A percentile compares a stretch with the other conserved stretches of the same genome.
Evolutionary conservation across 1,140 invertebrate genomes (phyloP).

Genomic region (Drosophila persimilis): DNA sequence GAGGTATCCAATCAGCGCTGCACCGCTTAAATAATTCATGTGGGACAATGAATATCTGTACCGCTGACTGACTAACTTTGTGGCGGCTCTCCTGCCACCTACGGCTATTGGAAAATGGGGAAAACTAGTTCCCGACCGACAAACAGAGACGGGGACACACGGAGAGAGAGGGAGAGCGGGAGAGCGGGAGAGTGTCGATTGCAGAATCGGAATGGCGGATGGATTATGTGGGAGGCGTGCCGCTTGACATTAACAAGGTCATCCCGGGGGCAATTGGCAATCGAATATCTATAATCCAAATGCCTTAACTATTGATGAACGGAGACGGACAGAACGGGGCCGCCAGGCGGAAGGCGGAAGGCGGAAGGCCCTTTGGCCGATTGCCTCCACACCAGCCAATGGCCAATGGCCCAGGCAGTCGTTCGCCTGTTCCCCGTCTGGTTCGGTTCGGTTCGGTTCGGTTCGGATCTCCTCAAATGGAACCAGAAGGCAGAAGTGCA

Average conservation of each 20-base stretch:
- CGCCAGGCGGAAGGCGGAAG: no score
- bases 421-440: no score
- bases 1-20: slow-evolving; percentile 45
- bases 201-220: no score
- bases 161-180: no score
- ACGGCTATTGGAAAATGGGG: slow-evolving; percentile 1
- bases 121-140: slow-evolving; percentile 1
- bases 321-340: neutral
- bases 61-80: slow-evolving; percentile 14
- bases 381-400: no score
- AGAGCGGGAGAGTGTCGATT: no score
- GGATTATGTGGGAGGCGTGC: no score
- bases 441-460: no score
- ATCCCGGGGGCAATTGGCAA: slow-evolving; percentile 34
- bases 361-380: no score
- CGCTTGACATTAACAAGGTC: slow-evolving; percentile 33
- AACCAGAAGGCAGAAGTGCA: no score
- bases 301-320: slow-evolving; percentile 35
- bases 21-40: slow-evolving; percentile 58
- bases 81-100: slow-evolving; percentile 11
- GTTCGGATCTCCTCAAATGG: no score
- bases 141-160: neutral
- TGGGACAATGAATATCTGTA: slow-evolving; percentile 52
- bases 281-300: slow-evolving; percentile 29
- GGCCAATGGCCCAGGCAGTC: no score